Evolutionary conservation across 1,140 invertebrate species (phyloP), one percentile per base, ranked within the genome.

Genomic region (Danaus melanippus): DNA sequence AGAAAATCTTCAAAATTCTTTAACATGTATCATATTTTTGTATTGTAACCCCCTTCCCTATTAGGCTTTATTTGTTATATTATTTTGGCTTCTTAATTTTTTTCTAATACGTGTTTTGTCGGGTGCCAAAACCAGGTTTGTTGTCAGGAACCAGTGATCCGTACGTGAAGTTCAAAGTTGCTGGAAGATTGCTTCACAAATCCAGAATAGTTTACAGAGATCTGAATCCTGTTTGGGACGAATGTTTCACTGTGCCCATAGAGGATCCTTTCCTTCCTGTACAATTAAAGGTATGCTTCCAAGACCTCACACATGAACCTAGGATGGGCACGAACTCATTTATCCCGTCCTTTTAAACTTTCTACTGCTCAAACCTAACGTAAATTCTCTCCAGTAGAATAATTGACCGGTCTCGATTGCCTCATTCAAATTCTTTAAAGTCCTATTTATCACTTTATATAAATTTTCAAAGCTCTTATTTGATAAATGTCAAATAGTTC

Each of bases 81-180:
- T 83, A 72, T 67, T 69, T 82, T 74, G 62, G 76, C 79, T 86
- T 83, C 59, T 83, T 84, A 56, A 32, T 50, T 48, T 62, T 60
- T 74, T 84, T 81, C 84, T 80, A 84, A 74, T 61, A 45, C 49
- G 52, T 51, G 53, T 68, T 78, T 79, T 74, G 79, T 77, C 73
- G 78, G 74, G 67, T 80, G 74, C 58, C 74, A 79, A 79, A 77
- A 76, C 74, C 82, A 88, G 87, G 83, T 61, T 81, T 86, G 69
- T 86, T 89, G 86, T 77, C 89, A 97, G 97, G 97, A 60, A 94
- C 96, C 41, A 98, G 97, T 83, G 98, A 99, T 90, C 97, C 98
- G 9, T 99, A 99, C 84, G 97, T 99, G 48, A 99, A 99, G 89
- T 98, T 99, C 86, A 97, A 97, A 88, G 90, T 94, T 46, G 93